Evolutionary conservation across 2,113 vertebrate genomes (phyloP).

Genomic region (Tapirus terrestris): DNA sequence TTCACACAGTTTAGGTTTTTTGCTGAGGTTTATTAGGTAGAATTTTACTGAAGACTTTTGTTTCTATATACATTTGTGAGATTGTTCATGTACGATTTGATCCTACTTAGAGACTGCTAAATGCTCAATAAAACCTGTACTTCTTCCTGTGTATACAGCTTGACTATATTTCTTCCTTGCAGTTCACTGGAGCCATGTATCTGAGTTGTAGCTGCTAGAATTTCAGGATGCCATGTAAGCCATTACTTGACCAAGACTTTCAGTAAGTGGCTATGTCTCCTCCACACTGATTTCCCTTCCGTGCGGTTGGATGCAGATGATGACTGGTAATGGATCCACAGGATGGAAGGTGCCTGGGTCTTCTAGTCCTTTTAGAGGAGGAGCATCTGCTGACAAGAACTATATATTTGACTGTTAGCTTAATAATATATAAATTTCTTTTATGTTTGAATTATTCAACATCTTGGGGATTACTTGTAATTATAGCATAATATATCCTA

Average conservation of each 20-base stretch:
- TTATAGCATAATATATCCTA: neutral
- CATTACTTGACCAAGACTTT: neutral
- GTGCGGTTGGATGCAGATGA: neutral
- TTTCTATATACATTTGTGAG: neutral
- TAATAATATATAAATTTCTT: neutral
- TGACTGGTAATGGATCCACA: neutral
- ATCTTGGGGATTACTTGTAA: neutral
- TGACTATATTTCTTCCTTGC: neutral
- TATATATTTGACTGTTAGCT: neutral
- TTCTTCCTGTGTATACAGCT: neutral
- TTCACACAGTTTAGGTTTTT: too few relatives aligned
- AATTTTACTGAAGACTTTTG: neutral
- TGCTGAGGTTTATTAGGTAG: neutral
- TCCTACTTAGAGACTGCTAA: neutral
- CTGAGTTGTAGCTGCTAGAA: neutral
- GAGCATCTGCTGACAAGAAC: neutral
- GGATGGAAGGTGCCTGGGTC: neutral
- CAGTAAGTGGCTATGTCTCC: neutral
- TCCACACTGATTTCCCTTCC: neutral
- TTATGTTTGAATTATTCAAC: neutral
- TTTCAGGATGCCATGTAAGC: neutral
- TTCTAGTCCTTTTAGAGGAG: neutral
- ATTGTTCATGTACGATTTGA: neutral
- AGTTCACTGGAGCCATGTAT: neutral
- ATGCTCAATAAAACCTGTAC: neutral